Conservation (phyloP, 2,797 vertebrate genomes). For the Silurus aristotelis region DNA sequence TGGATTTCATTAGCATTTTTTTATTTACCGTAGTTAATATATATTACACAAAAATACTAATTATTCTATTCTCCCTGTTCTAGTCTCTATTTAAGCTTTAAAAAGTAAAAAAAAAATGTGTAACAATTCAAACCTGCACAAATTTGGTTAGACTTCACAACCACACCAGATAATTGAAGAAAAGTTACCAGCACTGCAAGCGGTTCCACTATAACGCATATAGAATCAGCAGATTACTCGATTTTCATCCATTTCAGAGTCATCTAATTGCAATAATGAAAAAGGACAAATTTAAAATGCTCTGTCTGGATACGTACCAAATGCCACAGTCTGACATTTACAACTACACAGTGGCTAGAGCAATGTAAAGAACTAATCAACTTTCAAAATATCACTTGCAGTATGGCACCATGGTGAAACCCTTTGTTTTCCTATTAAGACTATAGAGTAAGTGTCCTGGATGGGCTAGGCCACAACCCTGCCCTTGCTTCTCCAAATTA, state of each 20-base stretch:
- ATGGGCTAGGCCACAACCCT: conserved; percentile 46
- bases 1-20: background rate
- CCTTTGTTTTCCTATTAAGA: conserved; percentile 53
- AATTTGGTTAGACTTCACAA: conserved; percentile 73
- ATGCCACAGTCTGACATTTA: conserved; percentile 76
- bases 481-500: conserved; percentile 57
- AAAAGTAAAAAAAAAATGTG: background rate
- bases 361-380: conserved; percentile 62
- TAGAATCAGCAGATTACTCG: background rate
- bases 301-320: conserved; percentile 70
- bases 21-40: background rate
- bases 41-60: too few relatives aligned
- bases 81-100: background rate
- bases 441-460: conserved; percentile 42
- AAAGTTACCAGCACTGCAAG: conserved; percentile 69
- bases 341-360: conserved; percentile 54
- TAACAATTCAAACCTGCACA: conserved; percentile 63
- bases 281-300: conserved; percentile 68
- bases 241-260: conserved; percentile 61
- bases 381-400: conserved; percentile 69
- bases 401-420: conserved; percentile 47
- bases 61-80: background rate
- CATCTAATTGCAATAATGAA: conserved; percentile 75
- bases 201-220: conserved; percentile 49
- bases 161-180: conserved; percentile 73